phyloP scores from a whole-genome alignment of 2,113 vertebrate genomes.

The Ancistrus triradiatus region DNA sequence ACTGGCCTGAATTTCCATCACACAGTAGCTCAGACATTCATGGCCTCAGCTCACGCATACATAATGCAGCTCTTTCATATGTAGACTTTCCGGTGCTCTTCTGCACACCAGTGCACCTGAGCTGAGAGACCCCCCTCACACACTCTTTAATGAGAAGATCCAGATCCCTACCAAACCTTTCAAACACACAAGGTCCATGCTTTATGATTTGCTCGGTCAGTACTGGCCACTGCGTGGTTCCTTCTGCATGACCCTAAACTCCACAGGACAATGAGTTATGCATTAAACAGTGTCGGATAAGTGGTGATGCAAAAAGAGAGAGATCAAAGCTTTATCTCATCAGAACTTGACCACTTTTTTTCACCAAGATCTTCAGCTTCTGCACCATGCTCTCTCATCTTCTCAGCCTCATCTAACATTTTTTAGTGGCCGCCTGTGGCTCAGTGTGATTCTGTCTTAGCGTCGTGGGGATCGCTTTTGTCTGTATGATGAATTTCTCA shows the following conservation, averaged over 20 bases:
- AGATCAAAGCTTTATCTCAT: conserved; percentile 32
- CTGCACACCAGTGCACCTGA: conserved; percentile 2
- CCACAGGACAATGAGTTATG: background rate
- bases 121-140: conserved; percentile 9
- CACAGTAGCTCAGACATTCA: conserved; percentile 10
- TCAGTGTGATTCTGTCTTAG: conserved; percentile 18
- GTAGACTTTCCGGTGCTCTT: conserved; percentile 5
- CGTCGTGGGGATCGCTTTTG: conserved; percentile 10
- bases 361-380: conserved; percentile 14
- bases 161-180: background rate
- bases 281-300: background rate
- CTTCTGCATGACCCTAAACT: background rate
- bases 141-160: conserved; percentile 14
- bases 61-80: conserved; percentile 18
- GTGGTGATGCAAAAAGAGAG: background rate
- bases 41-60: conserved; percentile 8
- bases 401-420: conserved; percentile 23
- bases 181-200: background rate
- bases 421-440: conserved; percentile 25
- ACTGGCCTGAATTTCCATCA: conserved; percentile 3
- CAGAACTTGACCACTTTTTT: conserved; percentile 6
- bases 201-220: background rate
- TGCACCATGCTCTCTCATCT: conserved; percentile 16
- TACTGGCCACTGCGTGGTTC: background rate
- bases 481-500: conserved; percentile 30